Evolutionary conservation across 2,888 invertebrate genomes (phyloP).

Genomic region (Frankliniella fusca): DNA sequence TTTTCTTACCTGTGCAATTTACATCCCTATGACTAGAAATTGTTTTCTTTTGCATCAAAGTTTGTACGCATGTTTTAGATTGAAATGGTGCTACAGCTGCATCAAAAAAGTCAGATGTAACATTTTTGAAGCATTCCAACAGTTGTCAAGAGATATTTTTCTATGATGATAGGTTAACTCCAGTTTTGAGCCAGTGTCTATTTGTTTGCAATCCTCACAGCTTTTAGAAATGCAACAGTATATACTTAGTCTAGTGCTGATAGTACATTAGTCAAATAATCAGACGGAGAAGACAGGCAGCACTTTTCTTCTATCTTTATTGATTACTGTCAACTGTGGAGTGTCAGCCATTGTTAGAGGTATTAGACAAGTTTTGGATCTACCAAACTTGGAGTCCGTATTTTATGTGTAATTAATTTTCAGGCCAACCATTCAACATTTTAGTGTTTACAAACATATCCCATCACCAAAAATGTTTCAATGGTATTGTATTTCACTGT

Average conservation of each 20-base stretch:
- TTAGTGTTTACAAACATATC: background rate
- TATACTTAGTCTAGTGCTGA: constrained; percentile 4
- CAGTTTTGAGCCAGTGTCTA: background rate
- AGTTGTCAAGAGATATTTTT: constrained; percentile 14
- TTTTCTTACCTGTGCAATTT: background rate
- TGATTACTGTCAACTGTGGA: background rate
- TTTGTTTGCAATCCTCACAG: background rate
- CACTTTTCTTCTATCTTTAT: background rate
- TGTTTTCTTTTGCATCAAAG: background rate
- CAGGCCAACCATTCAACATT: background rate
- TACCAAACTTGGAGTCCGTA: background rate
- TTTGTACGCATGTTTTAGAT: background rate
- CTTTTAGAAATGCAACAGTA: background rate
- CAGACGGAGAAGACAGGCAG: background rate
- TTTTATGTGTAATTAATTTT: background rate
- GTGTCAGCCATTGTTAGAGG: background rate
- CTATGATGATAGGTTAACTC: background rate
- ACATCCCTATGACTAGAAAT: background rate
- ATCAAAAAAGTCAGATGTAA: background rate
- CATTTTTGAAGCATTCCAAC: constrained; percentile 16
- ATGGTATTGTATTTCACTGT: background rate
- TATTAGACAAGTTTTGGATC: background rate
- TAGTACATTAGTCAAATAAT: background rate
- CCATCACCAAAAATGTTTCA: background rate
- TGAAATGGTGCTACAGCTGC: background rate